These are phyloP conservation scores for Leptinotarsa defecta DNA, from an alignment of 1,140 invertebrate species.

Conservation along the genomic window DNA sequence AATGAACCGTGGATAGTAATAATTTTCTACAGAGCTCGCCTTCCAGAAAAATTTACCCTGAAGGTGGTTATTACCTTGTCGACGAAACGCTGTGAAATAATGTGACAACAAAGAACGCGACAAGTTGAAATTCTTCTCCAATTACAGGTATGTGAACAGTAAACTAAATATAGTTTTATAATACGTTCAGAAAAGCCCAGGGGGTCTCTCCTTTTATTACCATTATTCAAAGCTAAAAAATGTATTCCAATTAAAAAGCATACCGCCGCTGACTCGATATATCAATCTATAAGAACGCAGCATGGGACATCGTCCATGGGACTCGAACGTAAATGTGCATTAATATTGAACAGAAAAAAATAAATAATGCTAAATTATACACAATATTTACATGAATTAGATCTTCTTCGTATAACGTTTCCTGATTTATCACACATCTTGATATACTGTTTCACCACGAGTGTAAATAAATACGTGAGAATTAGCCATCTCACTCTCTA, in stretches of 20 bases:
- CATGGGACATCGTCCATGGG: slow-evolving; percentile 46
- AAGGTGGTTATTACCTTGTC: too few relatives aligned
- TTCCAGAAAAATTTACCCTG: too few relatives aligned
- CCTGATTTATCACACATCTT: slow-evolving; percentile 8
- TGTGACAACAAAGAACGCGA: slow-evolving; percentile 42
- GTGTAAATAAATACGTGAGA: slow-evolving; percentile 7
- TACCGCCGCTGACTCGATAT: slow-evolving; percentile 54
- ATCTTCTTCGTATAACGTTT: slow-evolving; percentile 22
- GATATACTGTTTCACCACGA: slow-evolving; percentile 17
- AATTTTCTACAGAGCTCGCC: too few relatives aligned
- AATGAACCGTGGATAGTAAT: too few relatives aligned
- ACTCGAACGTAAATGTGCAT: slow-evolving; percentile 49
- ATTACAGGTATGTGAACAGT: slow-evolving; percentile 38
- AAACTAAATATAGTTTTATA: slow-evolving; percentile 49
- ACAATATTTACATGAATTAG: slow-evolving; percentile 34
- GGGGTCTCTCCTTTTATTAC: slow-evolving; percentile 54
- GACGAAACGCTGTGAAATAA: slow-evolving; percentile 32
- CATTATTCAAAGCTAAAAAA: slow-evolving; percentile 56
- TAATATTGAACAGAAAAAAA: slow-evolving; percentile 45
- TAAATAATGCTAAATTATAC: slow-evolving; percentile 50
- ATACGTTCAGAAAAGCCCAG: slow-evolving; percentile 40
- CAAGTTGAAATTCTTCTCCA: slow-evolving; percentile 44
- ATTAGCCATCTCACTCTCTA: not conserved
- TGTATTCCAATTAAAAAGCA: slow-evolving; percentile 57
- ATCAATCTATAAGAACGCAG: slow-evolving; percentile 55